Percentiles rank a stretch among this genome's conserved stretches.
phyloP scores from a whole-genome alignment of 2,888 invertebrate genomes.

The Drosophila suboccidentalis region DNA sequence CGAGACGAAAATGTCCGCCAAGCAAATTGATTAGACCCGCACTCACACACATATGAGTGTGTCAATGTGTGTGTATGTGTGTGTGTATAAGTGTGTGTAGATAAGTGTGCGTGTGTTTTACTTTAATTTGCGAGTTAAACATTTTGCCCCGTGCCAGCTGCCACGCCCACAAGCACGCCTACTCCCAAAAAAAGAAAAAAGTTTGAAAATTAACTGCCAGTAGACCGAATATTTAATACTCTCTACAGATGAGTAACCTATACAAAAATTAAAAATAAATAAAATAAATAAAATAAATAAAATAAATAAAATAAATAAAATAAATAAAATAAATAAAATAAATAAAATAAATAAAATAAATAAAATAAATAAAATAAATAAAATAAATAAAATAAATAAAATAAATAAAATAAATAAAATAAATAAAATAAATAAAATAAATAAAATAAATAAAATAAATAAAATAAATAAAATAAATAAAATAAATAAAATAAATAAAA shows the following conservation, averaged over 20 bases:
- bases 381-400: no score
- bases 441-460: no score
- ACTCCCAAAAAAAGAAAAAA: background rate
- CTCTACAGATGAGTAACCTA: background rate
- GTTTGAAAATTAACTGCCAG: background rate
- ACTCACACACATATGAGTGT: slow-evolving; percentile 10
- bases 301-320: no score
- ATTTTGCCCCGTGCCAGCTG: slow-evolving; percentile 44
- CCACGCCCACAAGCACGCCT: slow-evolving; percentile 25
- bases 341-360: no score
- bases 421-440: no score
- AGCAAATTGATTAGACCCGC: slow-evolving; percentile 69
- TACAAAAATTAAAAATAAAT: no score
- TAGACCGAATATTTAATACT: background rate
- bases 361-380: no score
- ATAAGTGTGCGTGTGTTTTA: slow-evolving; percentile 27
- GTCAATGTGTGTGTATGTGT: background rate
- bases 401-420: no score
- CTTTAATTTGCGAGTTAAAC: slow-evolving; percentile 52
- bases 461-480: no score
- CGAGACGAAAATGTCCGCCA: slow-evolving; percentile 49
- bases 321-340: no score
- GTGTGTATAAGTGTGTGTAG: slow-evolving; percentile 1
- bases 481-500: no score
- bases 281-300: no score